Evolutionary conservation across 2,888 invertebrate species (phyloP).

Genomic region (Heteromurus nitidus): DNA sequence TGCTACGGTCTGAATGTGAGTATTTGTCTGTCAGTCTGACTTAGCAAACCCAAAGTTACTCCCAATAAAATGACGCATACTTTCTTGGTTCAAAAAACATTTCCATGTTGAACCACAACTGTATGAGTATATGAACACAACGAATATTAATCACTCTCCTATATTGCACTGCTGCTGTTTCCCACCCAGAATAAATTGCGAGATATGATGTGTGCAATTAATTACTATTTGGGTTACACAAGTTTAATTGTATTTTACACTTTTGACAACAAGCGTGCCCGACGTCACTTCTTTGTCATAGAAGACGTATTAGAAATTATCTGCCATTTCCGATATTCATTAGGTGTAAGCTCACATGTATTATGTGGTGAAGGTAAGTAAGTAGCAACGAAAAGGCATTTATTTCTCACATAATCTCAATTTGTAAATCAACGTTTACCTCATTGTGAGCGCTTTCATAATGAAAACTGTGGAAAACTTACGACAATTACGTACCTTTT

Average conservation of each 20-base stretch:
- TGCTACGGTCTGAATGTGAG: background rate
- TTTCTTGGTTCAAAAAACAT: constrained; percentile 4
- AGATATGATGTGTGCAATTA: constrained; percentile 26
- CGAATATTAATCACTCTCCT: background rate
- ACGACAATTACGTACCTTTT: constrained; percentile 85
- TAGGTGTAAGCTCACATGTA: background rate
- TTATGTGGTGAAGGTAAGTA: too few relatives aligned
- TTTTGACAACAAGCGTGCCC: too few relatives aligned
- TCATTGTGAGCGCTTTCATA: constrained; percentile 23
- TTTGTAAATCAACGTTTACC: too few relatives aligned
- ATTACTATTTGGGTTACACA: background rate
- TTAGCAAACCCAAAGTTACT: constrained; percentile 71
- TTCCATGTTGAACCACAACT: background rate
- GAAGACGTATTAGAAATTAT: too few relatives aligned
- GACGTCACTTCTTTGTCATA: too few relatives aligned
- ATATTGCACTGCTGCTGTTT: constrained; percentile 17
- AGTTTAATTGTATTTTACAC: background rate
- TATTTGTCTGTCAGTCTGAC: constrained; percentile 45
- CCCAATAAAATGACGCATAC: constrained; percentile 36
- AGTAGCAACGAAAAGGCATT: too few relatives aligned
- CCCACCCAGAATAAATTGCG: constrained; percentile 37
- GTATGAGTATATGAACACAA: constrained; percentile 6
- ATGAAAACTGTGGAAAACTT: constrained; percentile 35
- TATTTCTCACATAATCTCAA: too few relatives aligned
- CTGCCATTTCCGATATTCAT: background rate